Evolutionary conservation across 2,113 vertebrate species (phyloP).

Genomic region (Nibea coibor): DNA sequence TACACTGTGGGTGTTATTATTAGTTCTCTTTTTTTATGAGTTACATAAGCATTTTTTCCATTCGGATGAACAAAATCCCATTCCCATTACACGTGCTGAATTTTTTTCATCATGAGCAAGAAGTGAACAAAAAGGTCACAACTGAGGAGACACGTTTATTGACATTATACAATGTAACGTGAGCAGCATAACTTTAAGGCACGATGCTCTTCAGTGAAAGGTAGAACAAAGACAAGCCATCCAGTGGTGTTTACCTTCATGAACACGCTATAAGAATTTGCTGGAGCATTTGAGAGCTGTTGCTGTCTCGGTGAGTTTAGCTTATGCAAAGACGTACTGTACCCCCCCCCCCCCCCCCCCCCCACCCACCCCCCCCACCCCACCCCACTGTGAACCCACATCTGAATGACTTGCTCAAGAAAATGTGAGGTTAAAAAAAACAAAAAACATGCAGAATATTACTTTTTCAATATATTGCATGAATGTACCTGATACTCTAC

Average conservation of each 20-base stretch:
- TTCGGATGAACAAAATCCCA: not conserved
- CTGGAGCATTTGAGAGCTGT: not conserved
- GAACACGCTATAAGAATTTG: not conserved
- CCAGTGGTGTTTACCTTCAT: conserved; percentile 48
- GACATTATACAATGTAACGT: not conserved
- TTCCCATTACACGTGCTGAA: not conserved
- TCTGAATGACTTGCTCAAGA: not conserved
- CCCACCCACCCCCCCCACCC: not conserved
- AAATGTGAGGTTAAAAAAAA: conserved; percentile 21
- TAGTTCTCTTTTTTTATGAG: not conserved
- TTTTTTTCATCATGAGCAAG: not conserved
- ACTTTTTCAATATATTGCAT: conserved; percentile 1
- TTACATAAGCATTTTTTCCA: conserved; percentile 11
- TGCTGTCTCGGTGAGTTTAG: conserved; percentile 16
- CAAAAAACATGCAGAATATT: not conserved
- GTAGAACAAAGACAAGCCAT: conserved; percentile 9
- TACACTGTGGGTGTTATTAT: not conserved
- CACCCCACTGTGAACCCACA: not conserved
- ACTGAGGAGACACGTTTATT: conserved; percentile 34
- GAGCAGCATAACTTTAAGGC: conserved; percentile 17
- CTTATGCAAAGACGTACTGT: conserved; percentile 18
- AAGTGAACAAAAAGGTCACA: not conserved
- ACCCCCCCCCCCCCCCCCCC: not conserved
- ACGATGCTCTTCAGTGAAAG: not conserved
- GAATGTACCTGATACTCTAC: conserved; percentile 14